Evolutionary conservation across 2,113 vertebrate genomes (phyloP).

Genomic region (Forbesichthys agassizii): DNA sequence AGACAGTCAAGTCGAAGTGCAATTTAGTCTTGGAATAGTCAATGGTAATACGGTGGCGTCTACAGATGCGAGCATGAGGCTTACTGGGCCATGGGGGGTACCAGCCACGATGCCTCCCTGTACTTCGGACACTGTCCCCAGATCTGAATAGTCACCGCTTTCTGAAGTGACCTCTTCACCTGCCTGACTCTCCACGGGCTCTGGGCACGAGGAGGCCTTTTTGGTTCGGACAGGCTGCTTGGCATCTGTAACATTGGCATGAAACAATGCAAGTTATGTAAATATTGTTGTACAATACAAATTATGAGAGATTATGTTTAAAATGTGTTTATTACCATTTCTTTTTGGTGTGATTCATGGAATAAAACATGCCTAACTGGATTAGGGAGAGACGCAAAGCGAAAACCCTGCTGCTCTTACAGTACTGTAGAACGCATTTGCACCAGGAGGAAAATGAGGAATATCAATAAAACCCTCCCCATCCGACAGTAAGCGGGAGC

Average conservation of each 20-base stretch:
- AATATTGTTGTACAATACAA: too few species aligned
- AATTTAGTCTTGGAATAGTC: not conserved
- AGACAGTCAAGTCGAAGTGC: too few species aligned
- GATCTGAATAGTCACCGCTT: slow-evolving; percentile 29
- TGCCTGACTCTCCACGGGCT: slow-evolving; percentile 13
- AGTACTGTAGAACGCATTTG: slow-evolving; percentile 6
- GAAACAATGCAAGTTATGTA: not conserved
- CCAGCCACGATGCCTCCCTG: slow-evolving; percentile 32
- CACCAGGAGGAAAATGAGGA: not conserved
- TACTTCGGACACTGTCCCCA: slow-evolving; percentile 23
- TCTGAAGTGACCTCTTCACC: slow-evolving; percentile 22
- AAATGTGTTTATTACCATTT: not conserved
- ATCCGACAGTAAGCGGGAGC: not conserved
- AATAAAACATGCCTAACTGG: too few species aligned
- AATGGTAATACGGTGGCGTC: too few species aligned
- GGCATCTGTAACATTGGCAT: not conserved
- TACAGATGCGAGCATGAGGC: not conserved
- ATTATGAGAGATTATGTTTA: too few species aligned
- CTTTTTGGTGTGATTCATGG: too few species aligned
- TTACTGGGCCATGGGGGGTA: not conserved
- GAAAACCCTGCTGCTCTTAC: slow-evolving; percentile 11
- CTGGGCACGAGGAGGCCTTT: too few species aligned
- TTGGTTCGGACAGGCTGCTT: too few species aligned
- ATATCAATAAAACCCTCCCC: not conserved
- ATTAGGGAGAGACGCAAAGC: not conserved